Evolutionary conservation across 2,888 invertebrate species (phyloP).

Genomic region (Sesia apiformis): DNA sequence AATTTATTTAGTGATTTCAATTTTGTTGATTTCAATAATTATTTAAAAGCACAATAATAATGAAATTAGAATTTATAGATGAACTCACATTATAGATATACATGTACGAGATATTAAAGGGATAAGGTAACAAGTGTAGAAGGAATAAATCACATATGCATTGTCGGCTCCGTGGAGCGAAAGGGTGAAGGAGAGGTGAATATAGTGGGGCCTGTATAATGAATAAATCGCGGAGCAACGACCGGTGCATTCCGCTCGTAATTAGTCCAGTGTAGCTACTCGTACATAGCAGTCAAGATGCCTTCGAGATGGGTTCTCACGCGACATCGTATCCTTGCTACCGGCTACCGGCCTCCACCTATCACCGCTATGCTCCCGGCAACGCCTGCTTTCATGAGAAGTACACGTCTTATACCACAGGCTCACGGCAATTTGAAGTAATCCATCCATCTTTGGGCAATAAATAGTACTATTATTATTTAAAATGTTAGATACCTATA

Average conservation of each 20-base stretch:
- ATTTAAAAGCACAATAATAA: too few relatives aligned
- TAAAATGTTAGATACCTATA: too few relatives aligned
- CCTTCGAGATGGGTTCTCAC: conserved; percentile 32
- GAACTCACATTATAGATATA: too few relatives aligned
- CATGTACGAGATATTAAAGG: conserved; percentile 2
- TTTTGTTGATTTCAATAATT: too few relatives aligned
- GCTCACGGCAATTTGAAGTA: too few relatives aligned
- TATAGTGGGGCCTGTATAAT: conserved; percentile 27
- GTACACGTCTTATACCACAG: too few relatives aligned
- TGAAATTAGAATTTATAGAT: too few relatives aligned
- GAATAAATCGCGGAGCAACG: conserved; percentile 43
- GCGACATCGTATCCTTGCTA: conserved; percentile 17
- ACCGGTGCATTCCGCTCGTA: conserved; percentile 45
- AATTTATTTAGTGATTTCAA: too few relatives aligned
- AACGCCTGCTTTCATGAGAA: not conserved
- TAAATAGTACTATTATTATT: too few relatives aligned
- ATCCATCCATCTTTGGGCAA: too few relatives aligned
- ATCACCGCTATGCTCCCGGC: conserved; percentile 4
- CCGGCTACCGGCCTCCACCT: conserved; percentile 20
- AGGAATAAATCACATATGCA: conserved; percentile 5
- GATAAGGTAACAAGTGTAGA: conserved; percentile 5
- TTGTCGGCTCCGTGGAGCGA: conserved; percentile 6
- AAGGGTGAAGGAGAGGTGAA: conserved; percentile 11
- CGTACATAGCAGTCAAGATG: conserved; percentile 11
- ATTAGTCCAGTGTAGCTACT: conserved; percentile 32